Evolutionary conservation across 2,797 vertebrate genomes (phyloP).

Genomic region (Scarus forsteni): DNA sequence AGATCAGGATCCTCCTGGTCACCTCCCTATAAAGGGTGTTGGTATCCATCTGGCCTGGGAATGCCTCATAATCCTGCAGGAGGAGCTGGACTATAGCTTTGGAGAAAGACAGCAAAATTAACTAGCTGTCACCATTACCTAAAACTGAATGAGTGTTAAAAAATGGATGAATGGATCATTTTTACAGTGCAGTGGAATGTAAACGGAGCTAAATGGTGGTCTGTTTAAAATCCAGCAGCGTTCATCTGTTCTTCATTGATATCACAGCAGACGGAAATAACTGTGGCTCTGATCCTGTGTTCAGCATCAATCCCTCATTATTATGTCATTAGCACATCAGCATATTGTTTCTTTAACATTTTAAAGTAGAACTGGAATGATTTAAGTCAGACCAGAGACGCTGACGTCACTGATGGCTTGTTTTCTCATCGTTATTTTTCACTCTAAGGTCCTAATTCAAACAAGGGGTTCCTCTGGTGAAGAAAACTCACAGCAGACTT

Average conservation of each 20-base stretch:
- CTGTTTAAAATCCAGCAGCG: constrained; percentile 21
- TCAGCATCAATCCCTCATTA: constrained; percentile 33
- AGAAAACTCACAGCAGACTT: constrained; percentile 33
- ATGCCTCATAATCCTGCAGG: too few relatives aligned
- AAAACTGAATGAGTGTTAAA: too few relatives aligned
- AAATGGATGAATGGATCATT: constrained; percentile 9
- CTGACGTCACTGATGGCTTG: constrained; percentile 16
- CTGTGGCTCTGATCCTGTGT: constrained; percentile 14
- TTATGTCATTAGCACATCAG: constrained; percentile 16
- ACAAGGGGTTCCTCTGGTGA: constrained; percentile 24
- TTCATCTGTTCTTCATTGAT: constrained; percentile 38
- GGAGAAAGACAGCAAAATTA: too few relatives aligned
- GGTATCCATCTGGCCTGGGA: too few relatives aligned
- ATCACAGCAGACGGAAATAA: constrained; percentile 24
- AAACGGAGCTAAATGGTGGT: constrained; percentile 14
- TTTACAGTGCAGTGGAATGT: constrained; percentile 16
- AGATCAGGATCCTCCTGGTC: too few relatives aligned
- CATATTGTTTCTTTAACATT: not conserved
- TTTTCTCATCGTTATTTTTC: constrained; percentile 25
- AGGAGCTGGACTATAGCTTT: too few relatives aligned
- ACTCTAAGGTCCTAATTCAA: constrained; percentile 12
- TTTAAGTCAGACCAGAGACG: constrained; percentile 17
- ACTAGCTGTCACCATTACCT: too few relatives aligned
- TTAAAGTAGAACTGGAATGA: constrained; percentile 4
- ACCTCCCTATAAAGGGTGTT: too few relatives aligned